Conservation (phyloP, 1,140 invertebrate species). For the Drosophila mauritiana region DNA sequence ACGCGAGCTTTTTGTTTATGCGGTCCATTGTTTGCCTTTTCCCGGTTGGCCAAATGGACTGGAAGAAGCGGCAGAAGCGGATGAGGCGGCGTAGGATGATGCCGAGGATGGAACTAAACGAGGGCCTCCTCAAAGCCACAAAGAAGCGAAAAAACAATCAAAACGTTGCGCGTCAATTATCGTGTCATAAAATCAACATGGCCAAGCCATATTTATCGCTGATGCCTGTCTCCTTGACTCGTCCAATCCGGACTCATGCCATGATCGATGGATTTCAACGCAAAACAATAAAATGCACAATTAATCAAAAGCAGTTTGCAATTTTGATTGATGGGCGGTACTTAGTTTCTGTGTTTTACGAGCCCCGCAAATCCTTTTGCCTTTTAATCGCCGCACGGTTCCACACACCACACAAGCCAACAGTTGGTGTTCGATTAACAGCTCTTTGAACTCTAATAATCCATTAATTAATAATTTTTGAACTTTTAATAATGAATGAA, state of each 20-base stretch:
- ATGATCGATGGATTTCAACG: conserved; percentile 74
- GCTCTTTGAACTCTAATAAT: neutral
- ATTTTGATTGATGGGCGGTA: conserved; percentile 75
- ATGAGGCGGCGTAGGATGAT: neutral
- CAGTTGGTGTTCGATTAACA: neutral
- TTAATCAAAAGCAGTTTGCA: conserved; percentile 74
- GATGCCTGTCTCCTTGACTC: conserved; percentile 24
- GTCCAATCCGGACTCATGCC: conserved; percentile 23
- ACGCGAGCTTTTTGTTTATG: conserved; percentile 61
- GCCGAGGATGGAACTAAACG: neutral
- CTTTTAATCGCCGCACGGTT: conserved; percentile 17
- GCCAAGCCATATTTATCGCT: conserved; percentile 43
- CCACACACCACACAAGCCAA: neutral
- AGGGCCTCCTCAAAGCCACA: conserved; percentile 11
- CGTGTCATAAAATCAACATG: conserved; percentile 79
- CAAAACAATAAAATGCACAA: conserved; percentile 82
- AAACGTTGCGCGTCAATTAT: conserved; percentile 79
- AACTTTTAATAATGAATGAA: too few species aligned
- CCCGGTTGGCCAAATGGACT: conserved; percentile 17
- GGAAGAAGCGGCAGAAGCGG: neutral
- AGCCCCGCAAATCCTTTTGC: conserved; percentile 41
- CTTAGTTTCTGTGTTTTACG: conserved; percentile 54
- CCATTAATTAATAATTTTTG: too few species aligned
- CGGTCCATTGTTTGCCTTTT: conserved; percentile 57
- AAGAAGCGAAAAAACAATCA: conserved; percentile 66